A percentile compares a stretch with the other conserved stretches of the same genome.
Evolutionary conservation across 2,113 vertebrate species (phyloP).

Genomic region (Tretioscincus oriximinensis): DNA sequence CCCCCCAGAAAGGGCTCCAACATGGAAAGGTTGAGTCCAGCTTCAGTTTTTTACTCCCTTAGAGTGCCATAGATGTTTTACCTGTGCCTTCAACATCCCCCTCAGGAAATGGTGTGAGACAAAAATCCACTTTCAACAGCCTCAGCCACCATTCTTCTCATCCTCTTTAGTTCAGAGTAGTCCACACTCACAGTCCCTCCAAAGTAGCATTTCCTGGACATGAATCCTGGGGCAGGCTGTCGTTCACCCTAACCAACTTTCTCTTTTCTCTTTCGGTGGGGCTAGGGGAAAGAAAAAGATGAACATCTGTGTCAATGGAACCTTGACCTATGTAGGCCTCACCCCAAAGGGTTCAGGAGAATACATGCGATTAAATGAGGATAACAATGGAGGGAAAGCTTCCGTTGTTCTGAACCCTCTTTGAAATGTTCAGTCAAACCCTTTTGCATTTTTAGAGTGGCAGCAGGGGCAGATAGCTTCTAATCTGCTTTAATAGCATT

Average conservation of each 20-base stretch:
- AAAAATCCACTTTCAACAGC: background rate
- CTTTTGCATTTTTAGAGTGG: background rate
- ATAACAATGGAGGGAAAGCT: constrained; percentile 49
- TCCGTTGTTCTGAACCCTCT: constrained; percentile 15
- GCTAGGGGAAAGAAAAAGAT: constrained; percentile 18
- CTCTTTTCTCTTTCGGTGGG: constrained; percentile 43
- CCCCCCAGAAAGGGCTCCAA: background rate
- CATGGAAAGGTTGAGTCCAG: background rate
- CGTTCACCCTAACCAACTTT: constrained; percentile 52
- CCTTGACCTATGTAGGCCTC: constrained; percentile 67
- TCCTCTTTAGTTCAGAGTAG: accelerated
- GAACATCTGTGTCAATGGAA: constrained; percentile 64
- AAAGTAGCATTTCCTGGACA: background rate
- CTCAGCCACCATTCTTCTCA: background rate
- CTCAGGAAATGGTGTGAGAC: background rate
- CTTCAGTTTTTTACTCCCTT: background rate
- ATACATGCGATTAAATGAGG: constrained; percentile 61
- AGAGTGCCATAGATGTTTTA: background rate
- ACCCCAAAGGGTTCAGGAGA: constrained; percentile 64
- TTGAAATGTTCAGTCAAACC: background rate
- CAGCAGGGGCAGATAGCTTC: accelerated
- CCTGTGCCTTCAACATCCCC: background rate
- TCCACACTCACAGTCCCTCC: background rate
- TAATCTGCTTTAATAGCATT: constrained; percentile 1
- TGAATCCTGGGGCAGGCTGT: constrained; percentile 17